These are phyloP conservation scores for Agrochola circellaris DNA, from an alignment of 2,888 invertebrate genomes.

Conservation along the genomic window DNA sequence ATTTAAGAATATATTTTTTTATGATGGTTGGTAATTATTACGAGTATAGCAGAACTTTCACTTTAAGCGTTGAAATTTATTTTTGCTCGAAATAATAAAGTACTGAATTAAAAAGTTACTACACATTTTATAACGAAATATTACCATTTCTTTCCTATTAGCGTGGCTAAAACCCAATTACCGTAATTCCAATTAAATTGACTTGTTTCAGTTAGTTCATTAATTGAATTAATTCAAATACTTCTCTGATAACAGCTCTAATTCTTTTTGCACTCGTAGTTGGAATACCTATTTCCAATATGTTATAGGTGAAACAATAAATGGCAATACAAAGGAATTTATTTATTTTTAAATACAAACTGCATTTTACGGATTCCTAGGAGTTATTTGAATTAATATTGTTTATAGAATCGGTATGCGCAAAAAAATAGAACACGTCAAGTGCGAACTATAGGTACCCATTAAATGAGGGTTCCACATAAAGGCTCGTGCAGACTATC, in stretches of 20 bases:
- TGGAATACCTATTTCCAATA: slow-evolving; percentile 20
- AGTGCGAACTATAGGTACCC: background rate
- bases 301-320: slow-evolving; percentile 19
- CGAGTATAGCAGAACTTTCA: too few relatives aligned
- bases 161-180: slow-evolving; percentile 4
- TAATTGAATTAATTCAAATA: slow-evolving; percentile 10
- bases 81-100: background rate
- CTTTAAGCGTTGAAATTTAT: background rate
- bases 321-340: slow-evolving; percentile 7
- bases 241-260: slow-evolving; percentile 9
- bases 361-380: background rate
- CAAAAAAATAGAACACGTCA: background rate
- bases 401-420: background rate
- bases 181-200: slow-evolving; percentile 15
- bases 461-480: background rate
- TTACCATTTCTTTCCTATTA: background rate
- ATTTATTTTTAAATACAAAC: slow-evolving; percentile 39
- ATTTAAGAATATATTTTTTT: too few relatives aligned
- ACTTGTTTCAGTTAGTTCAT: background rate
- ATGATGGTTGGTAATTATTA: too few relatives aligned
- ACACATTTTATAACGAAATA: background rate
- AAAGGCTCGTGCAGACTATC: too few relatives aligned
- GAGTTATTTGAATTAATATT: slow-evolving; percentile 26
- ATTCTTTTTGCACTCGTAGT: background rate
- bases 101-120: background rate